Percentiles rank a stretch among this genome's conserved stretches.
Conservation (phyloP, 2,113 vertebrate species). For the Malurus cyaneus region DNA sequence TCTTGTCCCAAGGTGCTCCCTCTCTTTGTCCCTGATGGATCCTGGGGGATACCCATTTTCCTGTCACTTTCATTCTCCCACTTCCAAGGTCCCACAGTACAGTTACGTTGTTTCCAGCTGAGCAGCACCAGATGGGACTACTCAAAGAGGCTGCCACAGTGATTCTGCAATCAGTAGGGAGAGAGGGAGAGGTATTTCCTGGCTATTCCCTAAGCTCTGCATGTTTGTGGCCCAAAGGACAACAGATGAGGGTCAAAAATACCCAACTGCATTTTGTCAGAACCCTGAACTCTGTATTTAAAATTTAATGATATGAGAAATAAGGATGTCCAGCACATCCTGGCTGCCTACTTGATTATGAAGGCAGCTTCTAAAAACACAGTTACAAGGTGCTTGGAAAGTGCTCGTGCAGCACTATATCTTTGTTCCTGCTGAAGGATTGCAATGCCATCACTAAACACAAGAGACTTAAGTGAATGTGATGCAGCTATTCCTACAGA, state of each 20-base stretch:
- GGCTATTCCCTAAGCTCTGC: not conserved
- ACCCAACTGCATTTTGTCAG: not conserved
- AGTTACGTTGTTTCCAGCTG: not conserved
- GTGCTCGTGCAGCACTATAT: not conserved
- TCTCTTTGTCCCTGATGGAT: not conserved
- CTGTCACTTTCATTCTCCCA: not conserved
- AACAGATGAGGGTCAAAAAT: not conserved
- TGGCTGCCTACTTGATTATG: not conserved
- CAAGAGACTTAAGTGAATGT: not conserved
- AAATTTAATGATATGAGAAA: not conserved
- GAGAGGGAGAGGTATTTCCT: slow-evolving; percentile 15
- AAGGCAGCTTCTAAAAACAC: not conserved
- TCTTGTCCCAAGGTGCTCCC: not conserved
- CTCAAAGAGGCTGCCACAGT: not conserved
- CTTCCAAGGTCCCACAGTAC: not conserved
- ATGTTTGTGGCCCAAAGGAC: not conserved
- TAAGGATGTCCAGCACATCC: not conserved
- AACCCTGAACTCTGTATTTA: not conserved
- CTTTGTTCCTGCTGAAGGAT: not conserved
- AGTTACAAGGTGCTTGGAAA: not conserved
- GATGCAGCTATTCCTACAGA: not conserved
- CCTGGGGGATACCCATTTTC: not conserved
- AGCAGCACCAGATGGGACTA: slow-evolving; percentile 15
- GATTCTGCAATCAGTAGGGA: not conserved
- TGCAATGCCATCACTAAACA: not conserved